These are phyloP conservation scores for Hippocampus comes DNA, from an alignment of 2,113 vertebrate species.

Conservation along the genomic window DNA sequence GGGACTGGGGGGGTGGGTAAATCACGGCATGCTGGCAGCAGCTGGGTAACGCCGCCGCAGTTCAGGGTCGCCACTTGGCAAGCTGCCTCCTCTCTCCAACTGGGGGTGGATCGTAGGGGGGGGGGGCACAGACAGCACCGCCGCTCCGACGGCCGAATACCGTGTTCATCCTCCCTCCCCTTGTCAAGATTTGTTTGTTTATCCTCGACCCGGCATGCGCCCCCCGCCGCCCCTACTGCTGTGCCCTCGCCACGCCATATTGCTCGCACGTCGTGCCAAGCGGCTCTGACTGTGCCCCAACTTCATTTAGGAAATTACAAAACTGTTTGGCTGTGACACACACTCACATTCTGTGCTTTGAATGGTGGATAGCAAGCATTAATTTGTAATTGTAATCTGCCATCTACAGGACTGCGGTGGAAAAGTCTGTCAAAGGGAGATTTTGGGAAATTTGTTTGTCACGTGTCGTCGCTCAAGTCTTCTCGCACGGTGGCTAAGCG, in stretches of 20 bases:
- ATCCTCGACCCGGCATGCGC: constrained; percentile 41
- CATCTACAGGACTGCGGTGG: too few relatives aligned
- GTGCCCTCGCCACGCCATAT: constrained; percentile 51
- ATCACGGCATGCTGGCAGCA: constrained; percentile 68
- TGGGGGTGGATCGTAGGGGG: background rate
- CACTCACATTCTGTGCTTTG: background rate
- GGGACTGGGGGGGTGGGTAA: constrained; percentile 58
- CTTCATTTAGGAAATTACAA: constrained; percentile 67
- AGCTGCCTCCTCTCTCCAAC: constrained; percentile 48
- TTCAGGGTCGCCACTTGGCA: constrained; percentile 75
- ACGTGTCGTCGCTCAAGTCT: too few relatives aligned
- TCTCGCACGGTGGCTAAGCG: background rate
- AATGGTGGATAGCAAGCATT: too few relatives aligned
- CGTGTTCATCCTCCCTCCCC: constrained; percentile 62
- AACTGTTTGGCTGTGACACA: constrained; percentile 33
- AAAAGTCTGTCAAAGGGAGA: too few relatives aligned
- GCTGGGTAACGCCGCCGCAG: constrained; percentile 67
- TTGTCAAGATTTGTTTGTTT: constrained; percentile 74
- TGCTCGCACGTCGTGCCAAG: constrained; percentile 65
- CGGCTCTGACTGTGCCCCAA: constrained; percentile 64
- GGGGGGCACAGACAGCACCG: constrained; percentile 55
- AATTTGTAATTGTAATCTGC: too few relatives aligned
- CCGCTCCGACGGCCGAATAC: constrained; percentile 24
- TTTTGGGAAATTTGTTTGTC: too few relatives aligned
- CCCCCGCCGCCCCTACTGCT: constrained; percentile 37